phyloP scores from a whole-genome alignment of 2,797 vertebrate genomes.

The Poecilia velifera region DNA sequence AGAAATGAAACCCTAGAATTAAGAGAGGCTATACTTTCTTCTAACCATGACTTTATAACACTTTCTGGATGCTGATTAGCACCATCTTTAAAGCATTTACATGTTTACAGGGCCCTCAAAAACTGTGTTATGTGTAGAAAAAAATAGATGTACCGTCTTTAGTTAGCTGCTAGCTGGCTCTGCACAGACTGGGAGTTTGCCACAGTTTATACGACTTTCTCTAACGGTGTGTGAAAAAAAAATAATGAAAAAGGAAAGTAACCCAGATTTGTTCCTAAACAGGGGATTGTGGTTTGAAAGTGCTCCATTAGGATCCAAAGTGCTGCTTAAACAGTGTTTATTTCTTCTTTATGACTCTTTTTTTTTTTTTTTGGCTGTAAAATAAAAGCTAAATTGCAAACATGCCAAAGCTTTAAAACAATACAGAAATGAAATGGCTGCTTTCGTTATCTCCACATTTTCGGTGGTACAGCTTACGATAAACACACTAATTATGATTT shows the following conservation, averaged over 20 bases:
- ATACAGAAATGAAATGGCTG: neutral
- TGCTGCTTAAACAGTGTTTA: constrained; percentile 1
- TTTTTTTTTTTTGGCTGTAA: neutral
- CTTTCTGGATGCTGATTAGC: neutral
- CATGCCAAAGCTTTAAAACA: neutral
- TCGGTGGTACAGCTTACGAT: neutral
- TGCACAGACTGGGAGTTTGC: neutral
- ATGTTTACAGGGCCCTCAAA: neutral
- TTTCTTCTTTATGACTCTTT: neutral
- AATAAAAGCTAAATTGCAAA: neutral
- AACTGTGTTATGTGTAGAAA: neutral
- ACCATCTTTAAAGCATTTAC: neutral
- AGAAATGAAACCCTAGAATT: neutral
- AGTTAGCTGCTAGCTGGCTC: neutral
- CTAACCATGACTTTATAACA: neutral
- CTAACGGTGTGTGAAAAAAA: neutral
- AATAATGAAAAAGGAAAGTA: neutral
- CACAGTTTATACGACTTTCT: neutral
- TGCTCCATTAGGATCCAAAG: neutral
- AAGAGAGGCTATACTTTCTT: neutral
- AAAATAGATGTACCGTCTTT: neutral
- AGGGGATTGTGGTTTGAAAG: neutral
- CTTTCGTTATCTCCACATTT: neutral
- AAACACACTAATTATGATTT: constrained; percentile 4
- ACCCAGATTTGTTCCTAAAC: neutral